Percentiles rank a stretch among this genome's conserved stretches.
Evolutionary conservation across 2,888 invertebrate species (phyloP).

Genomic region (Andrena bucephala): DNA sequence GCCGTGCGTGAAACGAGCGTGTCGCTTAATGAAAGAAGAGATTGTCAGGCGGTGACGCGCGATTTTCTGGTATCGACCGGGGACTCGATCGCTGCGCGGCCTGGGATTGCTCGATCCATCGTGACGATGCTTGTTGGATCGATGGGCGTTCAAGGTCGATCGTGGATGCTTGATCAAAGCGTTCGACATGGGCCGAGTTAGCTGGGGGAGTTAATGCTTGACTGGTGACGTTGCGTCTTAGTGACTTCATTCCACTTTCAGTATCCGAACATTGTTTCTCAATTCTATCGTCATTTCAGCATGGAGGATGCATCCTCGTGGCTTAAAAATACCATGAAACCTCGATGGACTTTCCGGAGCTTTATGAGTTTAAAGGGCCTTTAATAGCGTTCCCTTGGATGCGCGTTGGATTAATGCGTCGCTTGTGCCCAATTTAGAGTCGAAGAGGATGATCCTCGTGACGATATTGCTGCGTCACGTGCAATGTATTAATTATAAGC

Average conservation of each 20-base stretch:
- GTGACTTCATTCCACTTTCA: not conserved
- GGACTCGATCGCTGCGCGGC: slow-evolving; percentile 33
- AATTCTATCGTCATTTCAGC: not conserved
- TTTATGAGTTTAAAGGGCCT: too few relatives aligned
- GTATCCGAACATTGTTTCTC: not conserved
- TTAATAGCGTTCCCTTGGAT: too few relatives aligned
- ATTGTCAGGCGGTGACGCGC: slow-evolving; percentile 54
- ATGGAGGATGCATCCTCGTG: too few relatives aligned
- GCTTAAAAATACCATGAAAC: too few relatives aligned
- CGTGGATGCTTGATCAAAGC: not conserved
- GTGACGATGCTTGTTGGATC: slow-evolving; percentile 60
- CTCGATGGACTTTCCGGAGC: too few relatives aligned
- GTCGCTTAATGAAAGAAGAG: slow-evolving; percentile 63
- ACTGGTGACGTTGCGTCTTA: slow-evolving; percentile 7
- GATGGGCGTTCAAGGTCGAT: slow-evolving; percentile 30
- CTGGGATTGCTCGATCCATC: slow-evolving; percentile 56
- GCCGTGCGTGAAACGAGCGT: slow-evolving; percentile 63
- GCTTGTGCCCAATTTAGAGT: too few relatives aligned
- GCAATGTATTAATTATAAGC: slow-evolving; percentile 3
- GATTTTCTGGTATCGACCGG: slow-evolving; percentile 49
- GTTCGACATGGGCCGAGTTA: not conserved
- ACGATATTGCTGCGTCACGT: slow-evolving; percentile 1
- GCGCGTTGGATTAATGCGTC: too few relatives aligned
- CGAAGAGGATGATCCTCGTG: not conserved
- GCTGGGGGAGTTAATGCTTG: slow-evolving; percentile 21